Percentiles rank a stretch among this genome's conserved stretches.
These are phyloP conservation scores for Deroplatys truncata DNA, from an alignment of 2,888 invertebrate genomes.

Conservation along the genomic window DNA sequence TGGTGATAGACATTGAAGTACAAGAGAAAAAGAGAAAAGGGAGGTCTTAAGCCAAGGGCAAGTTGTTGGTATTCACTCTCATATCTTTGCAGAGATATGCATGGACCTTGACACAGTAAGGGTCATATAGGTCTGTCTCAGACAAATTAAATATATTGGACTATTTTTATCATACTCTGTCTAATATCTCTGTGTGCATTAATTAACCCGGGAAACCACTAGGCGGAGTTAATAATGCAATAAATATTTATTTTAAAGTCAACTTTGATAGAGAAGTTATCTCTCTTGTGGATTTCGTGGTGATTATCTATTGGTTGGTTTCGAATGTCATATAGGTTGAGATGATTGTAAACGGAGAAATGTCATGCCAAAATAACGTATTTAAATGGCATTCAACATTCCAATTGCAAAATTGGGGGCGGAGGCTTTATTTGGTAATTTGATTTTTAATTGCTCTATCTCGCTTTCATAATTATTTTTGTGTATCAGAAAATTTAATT, in stretches of 20 bases:
- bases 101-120: neutral
- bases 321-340: too few relatives aligned
- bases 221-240: neutral
- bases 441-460: too few relatives aligned
- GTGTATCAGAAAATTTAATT: too few relatives aligned
- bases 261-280: neutral
- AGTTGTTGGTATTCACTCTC: neutral
- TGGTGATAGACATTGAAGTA: neutral
- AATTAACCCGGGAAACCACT: neutral
- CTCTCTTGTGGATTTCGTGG: neutral
- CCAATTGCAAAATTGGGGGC: too few relatives aligned
- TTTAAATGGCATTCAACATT: too few relatives aligned
- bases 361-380: too few relatives aligned
- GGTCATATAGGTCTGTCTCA: neutral
- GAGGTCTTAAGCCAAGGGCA: neutral
- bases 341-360: too few relatives aligned
- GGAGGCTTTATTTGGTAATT: too few relatives aligned
- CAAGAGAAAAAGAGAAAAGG: neutral
- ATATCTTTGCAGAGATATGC: neutral
- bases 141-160: neutral
- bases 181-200: neutral
- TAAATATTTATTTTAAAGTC: neutral
- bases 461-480: too few relatives aligned
- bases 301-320: too few relatives aligned
- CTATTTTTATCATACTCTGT: neutral